These are phyloP conservation scores for Castor canadensis DNA, from an alignment of 2,113 vertebrate genomes.

Conservation along the genomic window DNA sequence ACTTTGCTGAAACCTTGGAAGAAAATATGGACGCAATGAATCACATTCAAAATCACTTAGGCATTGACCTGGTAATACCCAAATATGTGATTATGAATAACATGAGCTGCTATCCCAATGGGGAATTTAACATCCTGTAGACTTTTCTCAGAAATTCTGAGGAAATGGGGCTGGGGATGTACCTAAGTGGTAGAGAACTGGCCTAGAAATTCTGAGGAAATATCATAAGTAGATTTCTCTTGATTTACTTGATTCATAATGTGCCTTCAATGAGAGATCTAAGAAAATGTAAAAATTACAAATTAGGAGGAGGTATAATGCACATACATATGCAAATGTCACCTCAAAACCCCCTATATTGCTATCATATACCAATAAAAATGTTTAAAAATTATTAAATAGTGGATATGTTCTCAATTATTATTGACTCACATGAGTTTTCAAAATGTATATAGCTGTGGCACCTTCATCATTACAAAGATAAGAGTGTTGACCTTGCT, in stretches of 20 bases:
- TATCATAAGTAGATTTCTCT: not conserved
- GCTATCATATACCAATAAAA: too few relatives aligned
- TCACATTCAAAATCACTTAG: conserved; percentile 11
- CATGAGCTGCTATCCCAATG: not conserved
- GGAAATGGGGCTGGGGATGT: not conserved
- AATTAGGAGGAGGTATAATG: too few relatives aligned
- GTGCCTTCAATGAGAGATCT: not conserved
- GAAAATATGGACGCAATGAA: not conserved
- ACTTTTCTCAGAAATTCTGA: conserved; percentile 18
- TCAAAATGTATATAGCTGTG: not conserved
- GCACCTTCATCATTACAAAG: not conserved
- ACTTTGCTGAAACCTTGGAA: conserved; percentile 34
- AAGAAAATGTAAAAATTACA: not conserved
- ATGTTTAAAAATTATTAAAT: not conserved
- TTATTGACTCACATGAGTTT: not conserved
- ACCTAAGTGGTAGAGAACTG: not conserved
- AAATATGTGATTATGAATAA: conserved; percentile 56
- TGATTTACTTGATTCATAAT: not conserved
- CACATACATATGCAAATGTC: too few relatives aligned
- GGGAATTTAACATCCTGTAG: not conserved
- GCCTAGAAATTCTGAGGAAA: not conserved
- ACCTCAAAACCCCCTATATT: too few relatives aligned
- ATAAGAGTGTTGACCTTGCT: not conserved
- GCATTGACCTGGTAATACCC: conserved; percentile 30
- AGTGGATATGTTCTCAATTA: not conserved